These are phyloP conservation scores for Sphenodon punctatus DNA, from an alignment of 2,797 vertebrate genomes.

Conservation along the genomic window DNA sequence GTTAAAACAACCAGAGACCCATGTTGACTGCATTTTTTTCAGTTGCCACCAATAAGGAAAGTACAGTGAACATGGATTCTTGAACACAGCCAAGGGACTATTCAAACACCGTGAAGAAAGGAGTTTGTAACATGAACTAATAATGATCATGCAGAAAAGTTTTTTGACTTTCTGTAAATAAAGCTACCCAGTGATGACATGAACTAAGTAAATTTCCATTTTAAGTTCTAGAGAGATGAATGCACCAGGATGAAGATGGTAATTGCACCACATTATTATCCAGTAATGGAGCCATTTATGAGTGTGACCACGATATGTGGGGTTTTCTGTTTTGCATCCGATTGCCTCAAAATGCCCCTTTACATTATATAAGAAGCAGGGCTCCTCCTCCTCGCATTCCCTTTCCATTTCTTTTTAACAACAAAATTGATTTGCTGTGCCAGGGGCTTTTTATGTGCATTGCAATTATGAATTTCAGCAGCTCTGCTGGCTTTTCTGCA, in stretches of 20 bases:
- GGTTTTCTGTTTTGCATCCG: slow-evolving; percentile 29
- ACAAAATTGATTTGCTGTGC: slow-evolving; percentile 41
- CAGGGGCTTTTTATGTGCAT: slow-evolving; percentile 38
- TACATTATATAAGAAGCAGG: neutral
- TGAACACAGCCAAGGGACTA: no score
- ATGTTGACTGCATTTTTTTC: no score
- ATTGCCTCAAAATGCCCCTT: slow-evolving; percentile 17
- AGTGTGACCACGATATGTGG: slow-evolving; percentile 1
- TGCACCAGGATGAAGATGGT: neutral
- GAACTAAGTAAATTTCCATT: neutral
- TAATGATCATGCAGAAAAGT: fast-evolving
- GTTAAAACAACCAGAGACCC: no score
- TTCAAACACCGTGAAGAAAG: neutral
- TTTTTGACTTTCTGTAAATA: neutral
- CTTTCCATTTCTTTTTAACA: slow-evolving; percentile 35
- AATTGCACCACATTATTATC: slow-evolving; percentile 22
- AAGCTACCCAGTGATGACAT: neutral
- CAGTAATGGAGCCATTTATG: neutral
- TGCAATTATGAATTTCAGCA: slow-evolving; percentile 33
- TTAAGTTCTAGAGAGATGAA: neutral
- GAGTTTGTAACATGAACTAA: slow-evolving; percentile 6
- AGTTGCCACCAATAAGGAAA: no score
- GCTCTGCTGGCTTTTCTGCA: slow-evolving; percentile 8
- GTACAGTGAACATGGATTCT: no score
- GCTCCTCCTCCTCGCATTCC: neutral